phyloP scores from a whole-genome alignment of 2,113 vertebrate genomes.

The Anseranas semipalmata region DNA sequence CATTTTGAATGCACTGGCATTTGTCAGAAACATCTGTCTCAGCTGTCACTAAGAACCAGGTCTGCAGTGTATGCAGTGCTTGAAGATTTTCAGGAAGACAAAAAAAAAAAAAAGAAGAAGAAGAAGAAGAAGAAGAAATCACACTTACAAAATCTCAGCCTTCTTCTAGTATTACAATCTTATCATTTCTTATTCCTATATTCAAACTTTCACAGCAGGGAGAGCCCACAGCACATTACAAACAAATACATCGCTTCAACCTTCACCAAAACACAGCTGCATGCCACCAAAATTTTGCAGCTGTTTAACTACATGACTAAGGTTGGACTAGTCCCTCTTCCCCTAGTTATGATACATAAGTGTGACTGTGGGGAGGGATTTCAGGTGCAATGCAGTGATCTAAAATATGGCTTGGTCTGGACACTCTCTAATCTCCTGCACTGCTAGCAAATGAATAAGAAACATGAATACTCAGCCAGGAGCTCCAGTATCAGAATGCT shows the following conservation, averaged over 20 bases:
- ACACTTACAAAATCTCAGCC: neutral
- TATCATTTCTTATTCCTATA: neutral
- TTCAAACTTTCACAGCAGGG: neutral
- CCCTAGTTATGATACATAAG: neutral
- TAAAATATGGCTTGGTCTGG: neutral
- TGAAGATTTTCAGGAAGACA: neutral
- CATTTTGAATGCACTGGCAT: neutral
- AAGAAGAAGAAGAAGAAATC: too few species aligned
- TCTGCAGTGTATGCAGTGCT: neutral
- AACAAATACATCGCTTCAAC: neutral
- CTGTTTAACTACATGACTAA: neutral
- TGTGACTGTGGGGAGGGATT: neutral
- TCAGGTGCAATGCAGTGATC: neutral
- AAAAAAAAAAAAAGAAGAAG: rapidly evolving
- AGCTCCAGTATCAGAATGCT: neutral
- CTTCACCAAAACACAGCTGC: neutral
- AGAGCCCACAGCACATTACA: neutral
- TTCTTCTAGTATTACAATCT: neutral
- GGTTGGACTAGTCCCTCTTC: rapidly evolving
- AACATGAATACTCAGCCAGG: neutral
- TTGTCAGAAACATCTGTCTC: neutral
- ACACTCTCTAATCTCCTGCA: neutral
- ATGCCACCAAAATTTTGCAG: neutral
- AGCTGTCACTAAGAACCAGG: neutral
- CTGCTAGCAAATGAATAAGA: neutral